Evolutionary conservation across 2,113 vertebrate genomes (phyloP).

Genomic region (Bubo scandiacus): DNA sequence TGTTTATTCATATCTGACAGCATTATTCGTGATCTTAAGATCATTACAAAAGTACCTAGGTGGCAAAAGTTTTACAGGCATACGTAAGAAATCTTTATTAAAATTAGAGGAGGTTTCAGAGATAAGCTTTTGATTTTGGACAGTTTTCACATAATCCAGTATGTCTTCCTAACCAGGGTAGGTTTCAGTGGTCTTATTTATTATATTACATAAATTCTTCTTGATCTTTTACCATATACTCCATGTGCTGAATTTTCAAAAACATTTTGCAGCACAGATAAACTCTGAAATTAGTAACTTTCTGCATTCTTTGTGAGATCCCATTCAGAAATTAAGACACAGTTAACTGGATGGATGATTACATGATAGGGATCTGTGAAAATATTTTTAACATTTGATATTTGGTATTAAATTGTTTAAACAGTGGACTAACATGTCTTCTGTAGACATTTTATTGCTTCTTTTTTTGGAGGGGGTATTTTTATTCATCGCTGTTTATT

Average conservation of each 20-base stretch:
- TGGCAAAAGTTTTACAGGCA: background rate
- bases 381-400: background rate
- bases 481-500: background rate
- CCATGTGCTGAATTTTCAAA: background rate
- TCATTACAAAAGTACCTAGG: background rate
- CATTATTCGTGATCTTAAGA: background rate
- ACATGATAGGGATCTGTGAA: background rate
- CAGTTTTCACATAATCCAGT: background rate
- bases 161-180: background rate
- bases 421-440: background rate
- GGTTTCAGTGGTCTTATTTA: background rate
- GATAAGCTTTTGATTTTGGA: background rate
- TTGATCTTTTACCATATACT: background rate
- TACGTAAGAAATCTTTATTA: background rate
- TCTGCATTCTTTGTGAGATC: background rate
- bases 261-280: background rate
- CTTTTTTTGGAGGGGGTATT: background rate
- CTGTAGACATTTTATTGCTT: background rate
- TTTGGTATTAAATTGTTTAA: background rate
- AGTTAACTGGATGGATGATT: background rate
- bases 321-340: background rate
- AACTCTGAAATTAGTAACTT: background rate
- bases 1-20: background rate
- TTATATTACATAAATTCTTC: background rate
- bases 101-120: background rate